These are phyloP conservation scores for Serripes groenlandicus DNA, from an alignment of 2,888 invertebrate species.

Conservation along the genomic window DNA sequence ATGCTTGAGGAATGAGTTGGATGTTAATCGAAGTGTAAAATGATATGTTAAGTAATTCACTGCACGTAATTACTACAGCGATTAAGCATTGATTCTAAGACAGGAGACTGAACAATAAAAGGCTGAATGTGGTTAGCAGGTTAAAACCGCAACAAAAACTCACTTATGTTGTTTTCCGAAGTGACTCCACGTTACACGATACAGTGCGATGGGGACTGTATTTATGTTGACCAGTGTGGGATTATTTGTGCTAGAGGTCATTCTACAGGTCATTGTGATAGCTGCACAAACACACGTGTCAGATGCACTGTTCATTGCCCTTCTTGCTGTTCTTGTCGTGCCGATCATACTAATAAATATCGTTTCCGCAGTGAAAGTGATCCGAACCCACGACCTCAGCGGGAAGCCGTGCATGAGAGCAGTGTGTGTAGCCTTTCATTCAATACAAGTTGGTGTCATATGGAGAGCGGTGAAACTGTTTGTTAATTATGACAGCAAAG, in stretches of 20 bases:
- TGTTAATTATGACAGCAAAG: conserved; percentile 57
- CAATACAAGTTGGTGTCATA: conserved; percentile 72
- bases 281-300: conserved; percentile 42
- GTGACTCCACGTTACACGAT: too few relatives aligned
- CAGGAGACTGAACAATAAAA: neutral
- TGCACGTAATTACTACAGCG: too few relatives aligned
- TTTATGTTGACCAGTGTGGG: conserved; percentile 53
- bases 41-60: too few relatives aligned
- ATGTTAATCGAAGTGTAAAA: too few relatives aligned
- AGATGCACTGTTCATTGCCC: conserved; percentile 51
- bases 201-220: conserved; percentile 58
- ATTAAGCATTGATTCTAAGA: too few relatives aligned
- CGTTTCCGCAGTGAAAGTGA: conserved; percentile 72
- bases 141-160: too few relatives aligned
- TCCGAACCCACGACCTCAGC: conserved; percentile 67
- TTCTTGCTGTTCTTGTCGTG: conserved; percentile 62
- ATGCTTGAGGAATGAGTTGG: too few relatives aligned
- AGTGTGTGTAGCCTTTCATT: conserved; percentile 73
- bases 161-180: too few relatives aligned
- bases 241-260: conserved; percentile 64
- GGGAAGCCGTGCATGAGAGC: conserved; percentile 61
- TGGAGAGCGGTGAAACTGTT: conserved; percentile 76
- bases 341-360: conserved; percentile 72
- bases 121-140: neutral
- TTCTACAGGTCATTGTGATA: conserved; percentile 63